Base-by-base conservation (phyloP, 2,113 vertebrate genomes). In the Mixornis gularis region DNA sequence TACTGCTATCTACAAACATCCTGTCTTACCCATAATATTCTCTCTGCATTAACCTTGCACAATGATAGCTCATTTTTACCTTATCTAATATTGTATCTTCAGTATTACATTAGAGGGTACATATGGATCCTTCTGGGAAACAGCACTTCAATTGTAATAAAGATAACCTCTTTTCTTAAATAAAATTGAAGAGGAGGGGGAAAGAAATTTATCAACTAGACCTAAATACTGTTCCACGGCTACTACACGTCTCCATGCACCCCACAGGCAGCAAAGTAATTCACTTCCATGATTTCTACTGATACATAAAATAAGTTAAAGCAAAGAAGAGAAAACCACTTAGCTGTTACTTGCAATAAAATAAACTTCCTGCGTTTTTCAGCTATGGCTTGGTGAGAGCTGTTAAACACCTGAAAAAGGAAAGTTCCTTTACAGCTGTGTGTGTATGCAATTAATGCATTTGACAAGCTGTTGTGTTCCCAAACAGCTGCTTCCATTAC, bases 401-500 rank as follows among this genome's bases (percentile, higher is more conserved):
- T 74, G 34, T 48, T 65, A 77, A 94, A 92, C 74, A 93, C 84
- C 89, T 96, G 92, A 78, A 91, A 94, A 91, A 88, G 62, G 38
- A 80, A 91, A 93, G 94, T 77, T 95, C 79, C 62, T 87, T 89
- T 89, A 65, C 87, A 94, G 78, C 84, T 92, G 91, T 65, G 43
- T 82, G 66, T 70, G 86, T 78, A 13, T 48, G 87, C 93, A 96
- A 95, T 96, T 92, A 95, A 96, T 71, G 82, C 68, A 85, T 68
- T 32, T 91, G 85, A 85, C 89, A 96, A 93, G 91, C 94, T 95
- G 96, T 29, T 92, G 91, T 87, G 89, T 46, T 95, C 89, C 85
- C 71, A 91, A 96, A 93, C 96, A 96, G 94, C 94, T 96, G 95
- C 87, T 91, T 93, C 89, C 80, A 95, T 94, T 96, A 91, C 12